phyloP scores from a whole-genome alignment of 2,797 vertebrate species.

The Sorex maritimensis region DNA sequence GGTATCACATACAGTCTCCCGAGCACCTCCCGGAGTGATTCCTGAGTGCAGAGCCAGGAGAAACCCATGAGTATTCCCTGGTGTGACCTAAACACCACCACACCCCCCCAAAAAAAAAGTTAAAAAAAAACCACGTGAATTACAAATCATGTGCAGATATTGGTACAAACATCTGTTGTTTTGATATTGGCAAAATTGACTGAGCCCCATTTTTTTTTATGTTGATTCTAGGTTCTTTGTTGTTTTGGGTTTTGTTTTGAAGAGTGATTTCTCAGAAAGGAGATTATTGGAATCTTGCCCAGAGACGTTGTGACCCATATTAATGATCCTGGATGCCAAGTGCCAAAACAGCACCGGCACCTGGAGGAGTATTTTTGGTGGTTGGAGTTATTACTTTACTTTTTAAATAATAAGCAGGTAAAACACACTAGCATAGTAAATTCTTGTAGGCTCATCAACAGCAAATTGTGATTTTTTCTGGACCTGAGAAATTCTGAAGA shows the following conservation, averaged over 20 bases:
- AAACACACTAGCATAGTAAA: neutral
- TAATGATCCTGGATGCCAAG: slow-evolving; percentile 19
- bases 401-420: neutral
- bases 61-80: too few relatives aligned
- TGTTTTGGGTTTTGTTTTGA: slow-evolving; percentile 22
- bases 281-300: slow-evolving; percentile 53
- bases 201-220: slow-evolving; percentile 22
- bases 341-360: slow-evolving; percentile 35
- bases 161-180: slow-evolving; percentile 30
- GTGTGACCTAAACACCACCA: too few relatives aligned
- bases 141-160: neutral
- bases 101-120: too few relatives aligned
- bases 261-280: slow-evolving; percentile 52
- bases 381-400: neutral
- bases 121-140: neutral
- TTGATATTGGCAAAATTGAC: slow-evolving; percentile 46
- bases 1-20: too few relatives aligned
- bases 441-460: neutral
- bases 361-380: neutral
- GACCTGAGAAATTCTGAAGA: neutral
- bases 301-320: slow-evolving; percentile 59
- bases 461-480: neutral
- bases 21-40: too few relatives aligned
- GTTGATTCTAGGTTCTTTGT: slow-evolving; percentile 34
- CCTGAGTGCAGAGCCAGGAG: too few relatives aligned